A percentile compares a stretch with the other conserved stretches of the same genome.
Evolutionary conservation across 2,797 vertebrate genomes (phyloP).

Genomic region (Aplochiton taeniatus): DNA sequence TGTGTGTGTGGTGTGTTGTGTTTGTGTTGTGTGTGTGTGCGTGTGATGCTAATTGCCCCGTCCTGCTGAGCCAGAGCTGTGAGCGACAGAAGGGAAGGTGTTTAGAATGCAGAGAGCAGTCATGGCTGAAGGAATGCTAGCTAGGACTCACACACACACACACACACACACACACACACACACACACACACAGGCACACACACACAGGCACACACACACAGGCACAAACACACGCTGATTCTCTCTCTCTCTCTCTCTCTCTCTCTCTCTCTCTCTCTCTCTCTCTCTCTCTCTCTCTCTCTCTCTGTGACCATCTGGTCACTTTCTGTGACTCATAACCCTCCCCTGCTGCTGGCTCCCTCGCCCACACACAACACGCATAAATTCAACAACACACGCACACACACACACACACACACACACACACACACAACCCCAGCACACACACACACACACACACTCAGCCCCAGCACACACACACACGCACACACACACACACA

Average conservation of each 20-base stretch:
- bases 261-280: no score
- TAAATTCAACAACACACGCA: background rate
- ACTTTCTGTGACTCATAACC: constrained; percentile 4
- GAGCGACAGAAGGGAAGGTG: constrained; percentile 36
- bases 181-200: no score
- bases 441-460: constrained; percentile 7
- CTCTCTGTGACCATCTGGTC: no score
- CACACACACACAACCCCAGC: background rate
- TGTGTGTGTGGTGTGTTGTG: background rate
- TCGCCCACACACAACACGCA: constrained; percentile 8
- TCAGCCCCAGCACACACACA: no score
- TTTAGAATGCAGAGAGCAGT: constrained; percentile 58
- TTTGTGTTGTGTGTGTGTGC: background rate
- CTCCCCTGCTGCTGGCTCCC: constrained; percentile 46
- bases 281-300: no score
- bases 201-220: no score
- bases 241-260: no score
- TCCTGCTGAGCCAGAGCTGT: constrained; percentile 13
- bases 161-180: no score
- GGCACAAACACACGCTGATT: no score
- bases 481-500: no score
- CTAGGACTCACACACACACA: no score
- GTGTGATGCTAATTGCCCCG: constrained; percentile 16
- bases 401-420: background rate
- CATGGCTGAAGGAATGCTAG: constrained; percentile 43